Evolutionary conservation across 2,113 vertebrate species (phyloP), one percentile per base, ranked within the genome.

Genomic region (Stegastes partitus): DNA sequence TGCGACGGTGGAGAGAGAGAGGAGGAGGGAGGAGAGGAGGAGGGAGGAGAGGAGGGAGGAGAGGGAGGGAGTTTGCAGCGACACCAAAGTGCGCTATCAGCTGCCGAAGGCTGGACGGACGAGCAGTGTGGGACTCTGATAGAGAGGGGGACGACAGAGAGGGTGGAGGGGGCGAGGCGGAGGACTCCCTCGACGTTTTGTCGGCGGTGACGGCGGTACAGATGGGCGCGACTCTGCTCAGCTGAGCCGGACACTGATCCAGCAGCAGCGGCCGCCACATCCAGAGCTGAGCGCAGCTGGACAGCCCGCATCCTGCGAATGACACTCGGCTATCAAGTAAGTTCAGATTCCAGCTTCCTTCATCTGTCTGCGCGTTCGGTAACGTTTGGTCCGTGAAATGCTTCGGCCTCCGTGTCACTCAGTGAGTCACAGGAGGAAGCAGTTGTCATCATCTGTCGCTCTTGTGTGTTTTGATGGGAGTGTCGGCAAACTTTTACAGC

Each of bases 1-100:
- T 90, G 90, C 78, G 68, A 84, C 76, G 88, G 86, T 83, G 83
- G 61, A 66, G 22, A 22, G 79, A 53, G 11, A 28, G 59, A 61
- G 63, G 53, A 68, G 55, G 82, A 22, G 54, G 19, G 42, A 2
- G 28, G 67, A 57, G 54, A 19, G 69, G 51, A 39, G 28, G 66
- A 63, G 61, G 58, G 55, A 66, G 59, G 47, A 55, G 67, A 55
- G 42, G 22, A 64, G 21, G 7, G 12, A 56, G 19, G 64, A 14
- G 34, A 23, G 19, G 12, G 83, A 66, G 71, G 19, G 77, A 85
- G 71, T 80, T 74, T 64, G 22, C 82, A 51, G 80, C 28, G 26
- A 63, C 75, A 62, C 64, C 53, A 58, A 49, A 86, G 89, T 67
- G 74, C 79, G 87, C 88, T 92, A 93, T 93, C 92, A 83, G 84